Conservation (phyloP, 2,888 invertebrate genomes). For the Rhingia campestris region DNA sequence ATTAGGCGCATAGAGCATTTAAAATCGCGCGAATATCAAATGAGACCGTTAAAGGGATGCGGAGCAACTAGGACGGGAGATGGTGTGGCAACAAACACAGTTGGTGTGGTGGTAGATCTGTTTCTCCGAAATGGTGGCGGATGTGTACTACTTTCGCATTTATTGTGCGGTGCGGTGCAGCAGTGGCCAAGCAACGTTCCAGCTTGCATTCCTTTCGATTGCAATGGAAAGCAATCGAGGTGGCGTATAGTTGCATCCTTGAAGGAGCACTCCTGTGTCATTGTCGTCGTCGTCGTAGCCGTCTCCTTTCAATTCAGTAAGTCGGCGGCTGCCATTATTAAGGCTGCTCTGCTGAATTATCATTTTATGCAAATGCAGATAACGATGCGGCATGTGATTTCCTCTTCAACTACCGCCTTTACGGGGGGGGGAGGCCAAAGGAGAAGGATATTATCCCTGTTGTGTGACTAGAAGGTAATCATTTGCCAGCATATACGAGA, state of each 20-base stretch:
- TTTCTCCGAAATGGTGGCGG: slow-evolving; percentile 48
- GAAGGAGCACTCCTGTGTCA: slow-evolving; percentile 28
- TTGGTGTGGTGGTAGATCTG: slow-evolving; percentile 27
- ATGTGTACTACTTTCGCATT: slow-evolving; percentile 64
- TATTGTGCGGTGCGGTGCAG: slow-evolving; percentile 48
- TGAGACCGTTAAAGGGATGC: slow-evolving; percentile 15
- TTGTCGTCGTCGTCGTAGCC: slow-evolving; percentile 22
- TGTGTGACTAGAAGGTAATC: slow-evolving; percentile 64
- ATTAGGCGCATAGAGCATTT: slow-evolving; percentile 76
- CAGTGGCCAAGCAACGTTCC: slow-evolving; percentile 40
- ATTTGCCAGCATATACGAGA: slow-evolving; percentile 67
- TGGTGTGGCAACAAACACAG: slow-evolving; percentile 1
- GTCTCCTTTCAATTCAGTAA: slow-evolving; percentile 53
- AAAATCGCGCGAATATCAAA: slow-evolving; percentile 71
- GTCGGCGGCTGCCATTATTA: slow-evolving; percentile 58
- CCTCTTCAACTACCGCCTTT: slow-evolving; percentile 27
- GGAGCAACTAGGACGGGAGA: neutral
- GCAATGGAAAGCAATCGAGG: slow-evolving; percentile 6
- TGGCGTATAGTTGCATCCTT: slow-evolving; percentile 49
- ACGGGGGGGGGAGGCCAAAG: slow-evolving; percentile 1
- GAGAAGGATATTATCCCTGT: slow-evolving; percentile 35
- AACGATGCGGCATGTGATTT: slow-evolving; percentile 75
- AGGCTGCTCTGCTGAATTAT: slow-evolving; percentile 75
- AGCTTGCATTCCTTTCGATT: slow-evolving; percentile 9
- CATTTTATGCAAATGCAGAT: slow-evolving; percentile 77